Percentiles rank a stretch among this genome's conserved stretches.
Conservation (phyloP, 2,888 invertebrate genomes). For the Nyleta sp. region DNA sequence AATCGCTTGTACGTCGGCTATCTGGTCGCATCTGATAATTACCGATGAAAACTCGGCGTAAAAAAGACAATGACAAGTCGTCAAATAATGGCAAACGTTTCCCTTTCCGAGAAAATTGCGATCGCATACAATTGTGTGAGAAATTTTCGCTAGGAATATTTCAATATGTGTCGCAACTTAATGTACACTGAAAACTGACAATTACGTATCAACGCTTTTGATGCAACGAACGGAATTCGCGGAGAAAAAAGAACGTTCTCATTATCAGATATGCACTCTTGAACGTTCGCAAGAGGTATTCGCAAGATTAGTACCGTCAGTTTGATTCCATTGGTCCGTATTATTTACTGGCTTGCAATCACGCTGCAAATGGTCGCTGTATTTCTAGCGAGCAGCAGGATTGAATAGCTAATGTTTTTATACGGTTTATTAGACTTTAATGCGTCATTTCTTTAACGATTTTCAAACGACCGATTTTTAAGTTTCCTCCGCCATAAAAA, state of each 20-base stretch:
- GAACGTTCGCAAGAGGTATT: neutral
- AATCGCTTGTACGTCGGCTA: slow-evolving; percentile 4
- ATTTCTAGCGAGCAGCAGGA: no score
- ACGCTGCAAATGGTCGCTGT: no score
- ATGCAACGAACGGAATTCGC: slow-evolving; percentile 28
- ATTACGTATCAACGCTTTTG: slow-evolving; percentile 47
- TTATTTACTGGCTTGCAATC: no score
- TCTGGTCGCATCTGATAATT: slow-evolving; percentile 19
- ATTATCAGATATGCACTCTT: slow-evolving; percentile 14
- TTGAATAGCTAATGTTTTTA: no score
- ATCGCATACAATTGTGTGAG: slow-evolving; percentile 46
- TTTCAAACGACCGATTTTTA: neutral
- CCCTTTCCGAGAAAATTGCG: slow-evolving; percentile 44
- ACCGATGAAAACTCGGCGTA: slow-evolving; percentile 33
- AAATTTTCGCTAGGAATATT: slow-evolving; percentile 49
- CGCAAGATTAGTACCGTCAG: no score
- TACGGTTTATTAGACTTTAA: neutral
- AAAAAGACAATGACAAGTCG: slow-evolving; percentile 45
- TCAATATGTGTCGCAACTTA: slow-evolving; percentile 37
- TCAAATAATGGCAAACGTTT: slow-evolving; percentile 40
- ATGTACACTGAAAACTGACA: slow-evolving; percentile 38
- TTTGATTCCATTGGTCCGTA: no score
- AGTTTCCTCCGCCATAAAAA: neutral
- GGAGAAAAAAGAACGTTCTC: slow-evolving; percentile 24
- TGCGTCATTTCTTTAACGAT: slow-evolving; percentile 1